Base-by-base conservation (phyloP, 2,797 vertebrate species). In the Myotis planiceps region DNA sequence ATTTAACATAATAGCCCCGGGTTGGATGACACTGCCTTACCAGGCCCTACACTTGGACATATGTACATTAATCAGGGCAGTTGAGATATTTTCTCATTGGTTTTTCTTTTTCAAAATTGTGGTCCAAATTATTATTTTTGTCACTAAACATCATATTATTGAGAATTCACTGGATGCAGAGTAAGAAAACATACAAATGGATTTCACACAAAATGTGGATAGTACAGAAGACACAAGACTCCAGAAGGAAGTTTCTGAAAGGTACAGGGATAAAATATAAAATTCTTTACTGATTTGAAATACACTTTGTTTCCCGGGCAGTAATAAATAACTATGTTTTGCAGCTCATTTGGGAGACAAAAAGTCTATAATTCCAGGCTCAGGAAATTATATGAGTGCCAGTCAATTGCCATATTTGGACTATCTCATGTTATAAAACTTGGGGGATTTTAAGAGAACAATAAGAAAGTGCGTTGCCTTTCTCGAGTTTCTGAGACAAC, bases 391-490 rank as follows among this genome's bases (percentile, higher is more conserved):
- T 0, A 80, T 8, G 82, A 90, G 79, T 87, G 84, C 13, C 37
- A 96, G 91, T 19, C 76, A 84, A 32, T 66, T 80, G 83, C 39
- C 1, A 19, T 45, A 85, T 95, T 87, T 69, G n/a, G 5, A 91
- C 72, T 47, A 92, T 79, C 65, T 94, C 74, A 88, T 92, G 96
- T 72, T 82, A 88, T 68, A 69, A 69, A 95, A 16, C 29, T 45
- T 58, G 71, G 45, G 72, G 5, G 65, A 90, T 68, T 96, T 96
- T 15, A 45, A 66, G 49, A 63, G 63, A 85, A 34, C 7, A 91
- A 45, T 78, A 94, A 97, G 92, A 92, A 96, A 87, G n/a, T 15
- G 37, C 5, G 60, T 25, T 60, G 0, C 23, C 47, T 47, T 93
- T 93, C 69, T 92, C 39, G 79, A 49, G 21, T 14, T 96, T 92